These are phyloP conservation scores for Dione vanillae DNA, from an alignment of 2,888 invertebrate species.

Conservation along the genomic window DNA sequence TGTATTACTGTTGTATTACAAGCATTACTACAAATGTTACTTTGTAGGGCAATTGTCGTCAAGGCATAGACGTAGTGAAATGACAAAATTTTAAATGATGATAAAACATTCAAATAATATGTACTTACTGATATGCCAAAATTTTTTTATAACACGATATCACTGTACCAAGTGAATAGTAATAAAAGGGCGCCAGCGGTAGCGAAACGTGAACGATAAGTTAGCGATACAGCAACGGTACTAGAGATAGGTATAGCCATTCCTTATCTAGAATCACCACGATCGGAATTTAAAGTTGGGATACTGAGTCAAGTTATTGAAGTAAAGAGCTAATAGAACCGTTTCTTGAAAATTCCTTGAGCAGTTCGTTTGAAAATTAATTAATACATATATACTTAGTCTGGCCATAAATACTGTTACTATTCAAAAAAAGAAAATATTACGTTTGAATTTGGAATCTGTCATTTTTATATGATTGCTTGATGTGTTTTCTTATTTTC, in stretches of 20 bases:
- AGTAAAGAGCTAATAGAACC: slow-evolving; percentile 50
- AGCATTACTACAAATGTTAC: not conserved
- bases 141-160: not conserved
- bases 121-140: not conserved
- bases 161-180: slow-evolving; percentile 56
- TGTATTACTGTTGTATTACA: not conserved
- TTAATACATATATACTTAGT: too few species aligned
- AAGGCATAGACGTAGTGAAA: not conserved
- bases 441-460: too few species aligned
- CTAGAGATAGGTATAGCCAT: slow-evolving; percentile 78
- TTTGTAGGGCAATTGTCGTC: not conserved
- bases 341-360: slow-evolving; percentile 28
- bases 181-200: slow-evolving; percentile 70
- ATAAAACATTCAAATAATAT: too few species aligned
- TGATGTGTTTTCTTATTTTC: too few species aligned
- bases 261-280: slow-evolving; percentile 76
- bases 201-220: slow-evolving; percentile 83
- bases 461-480: too few species aligned
- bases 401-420: too few species aligned
- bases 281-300: slow-evolving; percentile 71
- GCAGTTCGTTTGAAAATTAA: not conserved
- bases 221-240: slow-evolving; percentile 77
- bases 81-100: too few species aligned
- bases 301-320: slow-evolving; percentile 42
- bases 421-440: too few species aligned